A percentile compares a stretch with the other conserved stretches of the same genome.
These are phyloP conservation scores for Pteria penguin DNA, from an alignment of 2,888 invertebrate genomes.

Conservation along the genomic window DNA sequence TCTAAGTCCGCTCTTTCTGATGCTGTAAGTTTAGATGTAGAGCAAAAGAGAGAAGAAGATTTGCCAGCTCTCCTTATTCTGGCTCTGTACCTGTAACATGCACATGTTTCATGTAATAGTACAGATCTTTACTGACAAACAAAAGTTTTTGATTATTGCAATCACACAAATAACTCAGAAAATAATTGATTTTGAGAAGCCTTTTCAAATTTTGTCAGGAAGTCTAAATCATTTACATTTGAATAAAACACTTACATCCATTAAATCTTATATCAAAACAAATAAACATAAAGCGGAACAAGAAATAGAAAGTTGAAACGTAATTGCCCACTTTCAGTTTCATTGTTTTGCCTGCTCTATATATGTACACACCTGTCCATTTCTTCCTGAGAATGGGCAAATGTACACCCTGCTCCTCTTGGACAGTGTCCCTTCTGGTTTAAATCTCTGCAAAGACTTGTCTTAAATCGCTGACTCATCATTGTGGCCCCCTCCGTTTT, in stretches of 20 bases:
- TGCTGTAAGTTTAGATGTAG: constrained; percentile 38
- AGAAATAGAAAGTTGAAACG: background rate
- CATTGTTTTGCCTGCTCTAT: no score
- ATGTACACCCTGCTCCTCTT: constrained; percentile 91
- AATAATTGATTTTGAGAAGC: no score
- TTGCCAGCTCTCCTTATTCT: constrained; percentile 59
- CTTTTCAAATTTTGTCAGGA: no score
- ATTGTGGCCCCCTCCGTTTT: constrained; percentile 71
- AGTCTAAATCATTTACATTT: no score
- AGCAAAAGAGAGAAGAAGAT: constrained; percentile 13
- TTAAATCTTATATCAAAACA: background rate
- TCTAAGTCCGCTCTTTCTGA: constrained; percentile 49
- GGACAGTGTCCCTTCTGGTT: constrained; percentile 90
- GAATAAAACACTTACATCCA: no score
- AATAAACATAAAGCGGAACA: background rate
- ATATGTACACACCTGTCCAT: constrained; percentile 85
- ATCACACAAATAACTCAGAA: no score
- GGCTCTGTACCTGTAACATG: constrained; percentile 61
- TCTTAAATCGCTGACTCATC: constrained; percentile 87
- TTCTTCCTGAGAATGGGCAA: constrained; percentile 95
- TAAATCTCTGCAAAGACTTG: constrained; percentile 93
- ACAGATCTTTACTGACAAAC: no score
- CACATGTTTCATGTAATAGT: no score
- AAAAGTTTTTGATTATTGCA: no score
- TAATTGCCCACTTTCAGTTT: no score